Evolutionary conservation across 1,140 invertebrate genomes (phyloP).

Genomic region (Leguminivora glycinivorella): DNA sequence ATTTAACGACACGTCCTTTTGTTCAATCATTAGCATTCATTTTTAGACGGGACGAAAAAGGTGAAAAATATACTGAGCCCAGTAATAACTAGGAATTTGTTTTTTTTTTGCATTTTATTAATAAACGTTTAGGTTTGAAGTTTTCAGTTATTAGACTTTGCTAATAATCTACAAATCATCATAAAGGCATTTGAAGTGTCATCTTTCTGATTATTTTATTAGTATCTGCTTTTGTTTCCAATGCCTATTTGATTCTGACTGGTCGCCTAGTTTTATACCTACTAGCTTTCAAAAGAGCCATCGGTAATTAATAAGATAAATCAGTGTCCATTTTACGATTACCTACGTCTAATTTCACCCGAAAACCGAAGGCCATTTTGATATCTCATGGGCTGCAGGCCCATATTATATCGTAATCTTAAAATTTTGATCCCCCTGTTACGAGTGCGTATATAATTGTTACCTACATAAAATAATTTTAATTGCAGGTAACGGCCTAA

Average conservation of each 20-base stretch:
- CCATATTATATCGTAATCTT: no score
- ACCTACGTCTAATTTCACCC: no score
- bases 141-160: no score
- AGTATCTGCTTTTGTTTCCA: no score
- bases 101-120: background rate
- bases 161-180: background rate
- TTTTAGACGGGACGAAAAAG: constrained; percentile 39
- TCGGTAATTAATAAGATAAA: no score
- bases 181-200: background rate
- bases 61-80: background rate
- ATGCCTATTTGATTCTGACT: background rate
- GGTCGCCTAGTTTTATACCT: background rate
- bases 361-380: no score
- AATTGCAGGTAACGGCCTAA: constrained; percentile 81
- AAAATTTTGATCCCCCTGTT: no score
- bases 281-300: no score
- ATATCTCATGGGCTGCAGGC: no score
- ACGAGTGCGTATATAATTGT: no score
- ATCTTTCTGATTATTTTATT: background rate
- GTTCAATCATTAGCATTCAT: constrained; percentile 49
- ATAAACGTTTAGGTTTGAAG: no score
- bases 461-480: background rate
- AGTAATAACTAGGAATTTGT: background rate
- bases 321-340: no score
- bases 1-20: constrained; percentile 57